Evolutionary conservation across 2,797 vertebrate species (phyloP), one percentile per base, ranked within the genome.

Genomic region (Eulemur mongoz): DNA sequence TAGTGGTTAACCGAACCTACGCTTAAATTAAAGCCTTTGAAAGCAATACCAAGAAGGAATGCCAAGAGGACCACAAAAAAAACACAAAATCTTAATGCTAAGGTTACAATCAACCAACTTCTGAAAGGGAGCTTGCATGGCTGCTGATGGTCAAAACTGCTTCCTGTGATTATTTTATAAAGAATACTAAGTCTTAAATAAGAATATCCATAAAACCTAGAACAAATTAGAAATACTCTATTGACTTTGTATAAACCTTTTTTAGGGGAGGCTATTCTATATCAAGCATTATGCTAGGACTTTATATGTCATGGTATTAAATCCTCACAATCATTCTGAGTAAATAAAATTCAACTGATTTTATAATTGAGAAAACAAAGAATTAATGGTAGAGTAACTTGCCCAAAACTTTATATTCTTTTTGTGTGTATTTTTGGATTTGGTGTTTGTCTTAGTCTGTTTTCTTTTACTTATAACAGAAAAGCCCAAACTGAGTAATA

Each of bases 311-410:
- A 25, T 57, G 43, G 14, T 54, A 61, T 59, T 92, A 83, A 73
- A 83, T 48, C 12, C 50, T 75, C 50, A 79, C 10, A 30, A 48
- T 88, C 10, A 57, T 2, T 35, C 32, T 76, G 61, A 73, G 25
- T 76, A 96, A 75, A 92, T 84, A 75, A 88, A 72, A 86, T 83
- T 40, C 72, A 67, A 9, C 8, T 95, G 20, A 57, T 80, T 80
- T 88, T 72, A 81, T 81, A 81, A 80, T 20, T 76, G 43, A 65
- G 18, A 85, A 93, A 91, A 75, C 18, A 61, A 91, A 72, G 40
- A 79, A 45, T 54, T 82, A 67, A 61, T 57, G 25, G 11, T 54
- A 81, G 92, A 84, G 25, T 52, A 78, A 50, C 11, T 86, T 92
- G 70, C n/a, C 22, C 7, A 40, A 87, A 80, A 65, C 12, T 83